Conservation (phyloP, 2,113 vertebrate species). For the Thinocorus orbignyianus region DNA sequence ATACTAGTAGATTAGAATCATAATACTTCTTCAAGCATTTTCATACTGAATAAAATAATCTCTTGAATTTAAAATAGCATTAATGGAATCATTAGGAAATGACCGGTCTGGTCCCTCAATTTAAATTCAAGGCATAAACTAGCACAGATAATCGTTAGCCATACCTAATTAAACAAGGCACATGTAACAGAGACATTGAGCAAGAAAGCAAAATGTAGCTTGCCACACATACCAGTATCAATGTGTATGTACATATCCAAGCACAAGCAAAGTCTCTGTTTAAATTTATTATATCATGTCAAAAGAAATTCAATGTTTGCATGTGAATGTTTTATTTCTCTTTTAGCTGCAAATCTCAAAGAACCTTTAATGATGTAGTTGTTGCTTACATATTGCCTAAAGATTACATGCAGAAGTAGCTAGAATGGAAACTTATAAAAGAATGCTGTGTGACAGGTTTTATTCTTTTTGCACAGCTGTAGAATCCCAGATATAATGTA, state of each 20-base stretch:
- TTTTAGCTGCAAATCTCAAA: background rate
- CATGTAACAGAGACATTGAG: conserved; percentile 24
- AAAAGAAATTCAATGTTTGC: background rate
- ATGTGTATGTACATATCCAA: background rate
- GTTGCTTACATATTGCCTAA: background rate
- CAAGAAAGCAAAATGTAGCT: background rate
- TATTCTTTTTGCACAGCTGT: background rate
- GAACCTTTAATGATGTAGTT: background rate
- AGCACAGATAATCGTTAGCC: conserved; percentile 55
- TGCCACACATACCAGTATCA: background rate
- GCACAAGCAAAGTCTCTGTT: background rate
- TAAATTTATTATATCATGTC: background rate
- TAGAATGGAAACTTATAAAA: background rate
- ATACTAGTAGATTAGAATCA: conserved; percentile 26
- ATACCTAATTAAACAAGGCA: conserved; percentile 59
- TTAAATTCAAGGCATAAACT: conserved; percentile 58
- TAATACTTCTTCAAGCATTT: conserved; percentile 41
- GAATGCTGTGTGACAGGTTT: background rate
- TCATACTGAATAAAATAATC: conserved; percentile 29
- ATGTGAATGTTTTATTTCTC: background rate
- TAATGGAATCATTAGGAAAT: conserved; percentile 36
- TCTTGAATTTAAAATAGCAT: conserved; percentile 36
- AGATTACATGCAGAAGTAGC: background rate
- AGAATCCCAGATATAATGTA: background rate
- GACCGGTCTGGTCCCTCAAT: background rate